phyloP scores from a whole-genome alignment of 1,140 invertebrate species.

The Dolichoris vasculosae region DNA sequence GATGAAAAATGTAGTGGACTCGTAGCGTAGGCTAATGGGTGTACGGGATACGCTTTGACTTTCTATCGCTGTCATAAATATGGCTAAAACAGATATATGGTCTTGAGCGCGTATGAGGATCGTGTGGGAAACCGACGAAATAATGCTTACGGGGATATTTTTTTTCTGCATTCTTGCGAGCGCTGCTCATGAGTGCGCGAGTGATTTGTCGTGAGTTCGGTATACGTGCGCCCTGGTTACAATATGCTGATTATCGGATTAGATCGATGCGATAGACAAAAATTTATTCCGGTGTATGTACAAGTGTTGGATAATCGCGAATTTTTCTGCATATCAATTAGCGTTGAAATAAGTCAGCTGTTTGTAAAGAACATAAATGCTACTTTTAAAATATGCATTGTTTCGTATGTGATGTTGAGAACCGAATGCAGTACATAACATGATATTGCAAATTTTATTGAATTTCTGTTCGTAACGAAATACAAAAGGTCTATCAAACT shows the following conservation, averaged over 20 bases:
- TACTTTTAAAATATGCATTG: conserved; percentile 35
- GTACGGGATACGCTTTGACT: not conserved
- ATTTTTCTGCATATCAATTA: conserved; percentile 51
- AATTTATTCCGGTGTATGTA: not conserved
- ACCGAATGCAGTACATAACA: not conserved
- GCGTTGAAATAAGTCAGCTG: conserved; percentile 16
- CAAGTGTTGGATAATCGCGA: conserved; percentile 26
- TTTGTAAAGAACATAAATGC: not conserved
- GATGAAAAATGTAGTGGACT: not conserved
- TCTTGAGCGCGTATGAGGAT: not conserved
- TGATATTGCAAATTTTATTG: conserved; percentile 40
- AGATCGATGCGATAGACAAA: conserved; percentile 32
- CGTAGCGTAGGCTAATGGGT: not conserved
- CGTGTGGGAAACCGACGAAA: conserved; percentile 24
- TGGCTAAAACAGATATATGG: not conserved
- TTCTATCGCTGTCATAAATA: not conserved
- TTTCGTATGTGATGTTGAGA: conserved; percentile 3
- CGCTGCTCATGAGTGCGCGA: not conserved
- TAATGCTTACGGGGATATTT: not conserved
- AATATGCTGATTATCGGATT: conserved; percentile 36
- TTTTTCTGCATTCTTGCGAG: not conserved
- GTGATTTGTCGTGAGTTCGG: conserved; percentile 38
- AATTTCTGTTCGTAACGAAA: conserved; percentile 4
- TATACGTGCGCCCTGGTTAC: not conserved
- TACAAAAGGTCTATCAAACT: not conserved